Conservation (phyloP, 2,888 invertebrate genomes). For the Achlya flavicornis region DNA sequence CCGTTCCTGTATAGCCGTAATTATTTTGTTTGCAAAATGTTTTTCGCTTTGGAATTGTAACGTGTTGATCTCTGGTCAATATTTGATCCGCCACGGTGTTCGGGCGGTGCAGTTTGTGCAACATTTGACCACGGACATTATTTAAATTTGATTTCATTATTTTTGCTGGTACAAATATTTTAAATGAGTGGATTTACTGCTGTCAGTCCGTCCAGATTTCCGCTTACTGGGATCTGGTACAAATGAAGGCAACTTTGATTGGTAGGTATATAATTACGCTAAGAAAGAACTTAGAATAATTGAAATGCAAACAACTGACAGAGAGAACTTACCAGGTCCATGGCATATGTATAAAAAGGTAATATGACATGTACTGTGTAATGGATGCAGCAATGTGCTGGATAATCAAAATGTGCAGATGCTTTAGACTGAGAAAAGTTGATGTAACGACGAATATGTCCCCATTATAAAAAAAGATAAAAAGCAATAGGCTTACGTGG, state of each 20-base stretch:
- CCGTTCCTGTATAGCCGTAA: slow-evolving; percentile 57
- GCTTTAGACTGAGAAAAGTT: too few relatives aligned
- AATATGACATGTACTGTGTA: not conserved
- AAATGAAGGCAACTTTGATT: not conserved
- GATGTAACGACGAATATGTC: too few relatives aligned
- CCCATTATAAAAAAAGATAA: too few relatives aligned
- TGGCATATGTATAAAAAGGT: not conserved
- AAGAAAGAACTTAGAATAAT: not conserved
- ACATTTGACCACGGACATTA: slow-evolving; percentile 53
- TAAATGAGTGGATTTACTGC: not conserved
- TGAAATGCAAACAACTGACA: not conserved
- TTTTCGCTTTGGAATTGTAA: slow-evolving; percentile 71
- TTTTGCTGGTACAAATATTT: slow-evolving; percentile 19
- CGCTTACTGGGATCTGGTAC: too few relatives aligned
- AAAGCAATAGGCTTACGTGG: too few relatives aligned
- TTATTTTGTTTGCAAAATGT: slow-evolving; percentile 73
- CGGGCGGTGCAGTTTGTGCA: slow-evolving; percentile 39
- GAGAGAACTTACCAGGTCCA: not conserved
- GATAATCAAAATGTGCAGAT: too few relatives aligned
- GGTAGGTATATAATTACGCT: not conserved
- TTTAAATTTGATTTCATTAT: slow-evolving; percentile 59
- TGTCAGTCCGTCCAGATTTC: not conserved
- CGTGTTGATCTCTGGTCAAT: slow-evolving; percentile 78
- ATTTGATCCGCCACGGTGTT: slow-evolving; percentile 62
- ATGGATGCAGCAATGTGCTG: too few relatives aligned